These are phyloP conservation scores for Sarcophaga caerulescens DNA, from an alignment of 2,888 invertebrate species.

Conservation along the genomic window DNA sequence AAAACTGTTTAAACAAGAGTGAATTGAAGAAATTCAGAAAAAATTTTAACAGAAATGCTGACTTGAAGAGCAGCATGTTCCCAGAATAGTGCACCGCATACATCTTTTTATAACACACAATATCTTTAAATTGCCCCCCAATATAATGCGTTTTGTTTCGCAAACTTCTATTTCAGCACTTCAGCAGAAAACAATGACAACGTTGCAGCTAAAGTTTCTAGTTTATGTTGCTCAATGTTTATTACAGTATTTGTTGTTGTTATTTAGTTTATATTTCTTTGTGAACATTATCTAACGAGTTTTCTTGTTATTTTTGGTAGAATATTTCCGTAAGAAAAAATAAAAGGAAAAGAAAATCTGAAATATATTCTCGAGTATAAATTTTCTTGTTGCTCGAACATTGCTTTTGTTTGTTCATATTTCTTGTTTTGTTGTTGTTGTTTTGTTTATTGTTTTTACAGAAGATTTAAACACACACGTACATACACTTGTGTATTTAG, in stretches of 20 bases:
- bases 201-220: conserved; percentile 16
- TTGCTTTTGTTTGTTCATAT: background rate
- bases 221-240: conserved; percentile 7
- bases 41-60: too few relatives aligned
- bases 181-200: conserved; percentile 32
- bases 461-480: background rate
- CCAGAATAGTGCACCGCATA: too few relatives aligned
- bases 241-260: background rate
- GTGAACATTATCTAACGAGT: background rate
- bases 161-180: conserved; percentile 12
- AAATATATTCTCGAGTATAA: background rate
- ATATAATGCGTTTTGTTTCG: conserved; percentile 38
- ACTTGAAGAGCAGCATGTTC: too few relatives aligned
- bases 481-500: background rate
- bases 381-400: background rate
- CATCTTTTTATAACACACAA: too few relatives aligned
- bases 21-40: too few relatives aligned
- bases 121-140: background rate
- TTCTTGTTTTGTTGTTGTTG: too few relatives aligned
- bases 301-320: conserved; percentile 24
- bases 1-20: too few relatives aligned
- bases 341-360: background rate
- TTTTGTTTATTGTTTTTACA: too few relatives aligned
- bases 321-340: conserved; percentile 32
- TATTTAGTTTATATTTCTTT: background rate